phyloP scores from a whole-genome alignment of 2,888 invertebrate species.

The Ferdinandea cuprea region DNA sequence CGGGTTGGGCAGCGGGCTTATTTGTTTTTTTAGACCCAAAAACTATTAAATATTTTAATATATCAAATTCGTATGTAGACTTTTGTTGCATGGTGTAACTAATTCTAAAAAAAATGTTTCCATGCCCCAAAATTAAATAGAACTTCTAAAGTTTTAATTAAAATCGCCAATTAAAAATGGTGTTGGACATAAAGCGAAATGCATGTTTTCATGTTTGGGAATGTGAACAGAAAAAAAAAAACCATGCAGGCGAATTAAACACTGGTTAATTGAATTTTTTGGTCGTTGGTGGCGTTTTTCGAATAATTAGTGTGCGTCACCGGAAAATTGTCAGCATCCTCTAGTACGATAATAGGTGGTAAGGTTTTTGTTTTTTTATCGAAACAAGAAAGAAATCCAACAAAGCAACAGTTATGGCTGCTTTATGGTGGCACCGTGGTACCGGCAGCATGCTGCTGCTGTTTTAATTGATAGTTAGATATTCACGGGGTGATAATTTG shows the following conservation, averaged over 20 bases:
- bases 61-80: no score
- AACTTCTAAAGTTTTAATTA: no score
- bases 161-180: no score
- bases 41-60: no score
- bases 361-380: not conserved
- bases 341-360: not conserved
- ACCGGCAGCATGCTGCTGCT: conserved; percentile 5
- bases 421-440: not conserved
- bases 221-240: no score
- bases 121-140: no score
- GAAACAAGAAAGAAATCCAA: not conserved
- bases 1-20: no score
- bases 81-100: no score
- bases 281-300: conserved; percentile 38
- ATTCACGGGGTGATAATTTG: conserved; percentile 58
- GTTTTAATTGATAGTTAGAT: conserved; percentile 63
- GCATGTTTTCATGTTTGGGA: not conserved
- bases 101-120: no score
- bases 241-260: conserved; percentile 32
- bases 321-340: conserved; percentile 38
- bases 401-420: conserved; percentile 20
- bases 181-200: no score
- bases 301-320: conserved; percentile 44
- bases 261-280: conserved; percentile 51
- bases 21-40: no score